Base-by-base conservation (phyloP, 2,888 invertebrate species). In the Lasius platythorax region DNA sequence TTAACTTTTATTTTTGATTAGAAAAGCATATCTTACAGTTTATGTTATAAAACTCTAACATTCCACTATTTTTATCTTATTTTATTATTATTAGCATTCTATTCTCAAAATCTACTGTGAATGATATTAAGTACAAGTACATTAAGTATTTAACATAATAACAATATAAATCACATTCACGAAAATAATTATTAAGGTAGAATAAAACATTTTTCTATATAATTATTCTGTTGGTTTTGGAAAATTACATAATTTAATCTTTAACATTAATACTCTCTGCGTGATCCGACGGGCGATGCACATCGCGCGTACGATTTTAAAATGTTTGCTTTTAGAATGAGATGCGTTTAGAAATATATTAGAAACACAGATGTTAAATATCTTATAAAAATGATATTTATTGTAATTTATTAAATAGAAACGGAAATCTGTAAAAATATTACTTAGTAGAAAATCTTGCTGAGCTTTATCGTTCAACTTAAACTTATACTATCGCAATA, bases 271-370 rank as follows among this genome's bases (percentile, higher is more conserved):
- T 37, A 18, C 28, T 8, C 8, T 12, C 11, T 53, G 28, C 28
- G 28, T 28, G 53, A 53, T 66, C 76, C 76, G 76, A 66, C 76
- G 76, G 76, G 0, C 28, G 4, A 40, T 67, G 28, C 15, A 53
- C n/a, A 28, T 67, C n/a, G 37, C 11, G 11, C 23, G 23, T 15
- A 64, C 23, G 2, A 15, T 53, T 23, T 66, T 8, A 66, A 6
- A 53, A 73, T 37, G 11, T 53, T 53, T 50, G 18, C 18, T 50
- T 64, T 50, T 46, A 63, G 9, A 46, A 33, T 63, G n/a, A 33
- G n/a, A 33, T 33, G 4, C 3, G 4, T 43, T 8, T 15, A 28
- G 9, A n/a, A 63, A 74, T 43, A 43, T 2, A 46, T 37, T 33
- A 61, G 18, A 58, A 72, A 37, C 37, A 58, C 11, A 40, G 1